Evolutionary conservation across 2,113 vertebrate species (phyloP), one percentile per base, ranked within the genome.

Genomic region (Ibidorhyncha struthersii): DNA sequence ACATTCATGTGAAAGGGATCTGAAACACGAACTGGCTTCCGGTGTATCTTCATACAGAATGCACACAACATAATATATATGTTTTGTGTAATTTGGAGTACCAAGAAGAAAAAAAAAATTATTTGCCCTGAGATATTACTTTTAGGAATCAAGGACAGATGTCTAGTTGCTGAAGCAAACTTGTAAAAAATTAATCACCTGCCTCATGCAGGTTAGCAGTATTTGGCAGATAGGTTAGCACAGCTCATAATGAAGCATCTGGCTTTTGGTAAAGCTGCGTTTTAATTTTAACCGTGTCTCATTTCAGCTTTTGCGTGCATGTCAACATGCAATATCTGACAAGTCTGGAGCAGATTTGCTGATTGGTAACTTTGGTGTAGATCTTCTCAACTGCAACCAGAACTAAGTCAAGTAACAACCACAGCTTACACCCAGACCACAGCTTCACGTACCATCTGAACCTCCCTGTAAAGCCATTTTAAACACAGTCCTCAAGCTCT

Each of bases 111-210:
- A n/a, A 23, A 86, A 49, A 86, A 70, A 43, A 38, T 9, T 0
- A 3, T 40, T 78, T 91, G 87, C 90, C 77, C 32, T 61, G 80
- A 96, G 85, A 93, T 71, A 89, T 43, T 89, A 89, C 88, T 87
- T 88, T 86, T 79, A 84, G 74, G 95, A 93, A 90, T 34, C 93
- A 88, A 95, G 93, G 85, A 94, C 95, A 77, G 93, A 91, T 84
- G 89, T 92, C 90, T 80, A 43, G 74, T 84, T 89, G 83, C 86
- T 30, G 49, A 89, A 89, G 91, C 79, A 67, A 91, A 91, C 91
- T 96, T 93, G 72, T 96, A 95, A 97, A 98, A 97, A 87, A 92
- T 95, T 94, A 96, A 97, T 95, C 81, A 14, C 73, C 74, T 84
- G 70, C 92, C 94, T 91, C 76, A 63, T 67, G 89, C 91, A 95